Evolutionary conservation across 2,797 vertebrate species (phyloP).

Genomic region (Poecilia picta): DNA sequence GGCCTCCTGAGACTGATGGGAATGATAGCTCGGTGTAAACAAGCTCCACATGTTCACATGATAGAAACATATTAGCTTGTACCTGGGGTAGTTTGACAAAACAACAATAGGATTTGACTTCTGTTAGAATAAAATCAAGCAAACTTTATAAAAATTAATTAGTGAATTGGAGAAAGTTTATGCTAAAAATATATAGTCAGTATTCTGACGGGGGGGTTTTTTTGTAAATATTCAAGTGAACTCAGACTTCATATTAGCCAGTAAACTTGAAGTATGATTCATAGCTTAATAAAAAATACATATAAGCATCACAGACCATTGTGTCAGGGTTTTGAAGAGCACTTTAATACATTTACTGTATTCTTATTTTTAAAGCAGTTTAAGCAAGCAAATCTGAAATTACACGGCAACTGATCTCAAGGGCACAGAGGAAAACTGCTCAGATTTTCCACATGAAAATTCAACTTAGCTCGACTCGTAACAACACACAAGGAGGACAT

Average conservation of each 20-base stretch:
- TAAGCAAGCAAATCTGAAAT: not conserved
- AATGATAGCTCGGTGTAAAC: slow-evolving; percentile 57
- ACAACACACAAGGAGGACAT: not conserved
- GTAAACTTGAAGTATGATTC: not conserved
- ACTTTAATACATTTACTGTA: not conserved
- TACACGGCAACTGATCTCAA: not conserved
- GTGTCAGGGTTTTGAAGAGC: not conserved
- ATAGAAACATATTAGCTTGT: not conserved
- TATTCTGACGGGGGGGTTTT: not conserved
- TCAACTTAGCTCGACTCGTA: not conserved
- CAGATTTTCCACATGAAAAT: not conserved
- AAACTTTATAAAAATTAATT: slow-evolving; percentile 46
- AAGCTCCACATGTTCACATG: slow-evolving; percentile 26
- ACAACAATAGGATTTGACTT: slow-evolving; percentile 9
- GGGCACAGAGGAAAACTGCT: not conserved
- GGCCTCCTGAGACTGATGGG: slow-evolving; percentile 31
- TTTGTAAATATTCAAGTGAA: not conserved
- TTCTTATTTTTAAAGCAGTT: not conserved
- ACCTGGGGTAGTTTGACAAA: not conserved
- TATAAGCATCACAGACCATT: not conserved
- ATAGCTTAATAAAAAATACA: not conserved
- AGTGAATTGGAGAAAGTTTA: slow-evolving; percentile 28
- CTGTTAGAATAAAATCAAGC: slow-evolving; percentile 16
- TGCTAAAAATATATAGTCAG: not conserved
- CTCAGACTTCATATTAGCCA: not conserved